These are phyloP conservation scores for Leuctra nigra DNA, from an alignment of 2,888 invertebrate genomes.

Conservation along the genomic window DNA sequence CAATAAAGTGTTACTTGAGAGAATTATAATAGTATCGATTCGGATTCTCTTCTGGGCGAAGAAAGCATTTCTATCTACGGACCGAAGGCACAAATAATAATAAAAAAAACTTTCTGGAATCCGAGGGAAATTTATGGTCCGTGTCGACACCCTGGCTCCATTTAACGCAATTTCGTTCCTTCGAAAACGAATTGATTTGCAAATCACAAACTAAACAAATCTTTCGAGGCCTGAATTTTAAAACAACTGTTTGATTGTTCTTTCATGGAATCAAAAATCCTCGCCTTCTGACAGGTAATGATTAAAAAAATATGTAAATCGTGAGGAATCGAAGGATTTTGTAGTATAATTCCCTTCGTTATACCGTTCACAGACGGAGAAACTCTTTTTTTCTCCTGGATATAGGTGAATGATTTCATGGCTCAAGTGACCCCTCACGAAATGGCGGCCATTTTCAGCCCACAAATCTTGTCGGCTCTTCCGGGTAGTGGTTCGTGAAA, in stretches of 20 bases:
- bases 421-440: neutral
- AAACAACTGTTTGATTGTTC: slow-evolving; percentile 2
- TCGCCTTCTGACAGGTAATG: too few relatives aligned
- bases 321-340: neutral
- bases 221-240: slow-evolving; percentile 6
- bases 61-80: neutral
- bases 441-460: neutral
- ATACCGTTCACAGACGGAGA: too few relatives aligned
- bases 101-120: neutral
- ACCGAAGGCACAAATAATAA: slow-evolving; percentile 4
- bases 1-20: too few relatives aligned
- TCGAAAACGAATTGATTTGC: slow-evolving; percentile 5
- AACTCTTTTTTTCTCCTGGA: too few relatives aligned
- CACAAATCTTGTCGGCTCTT: neutral
- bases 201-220: slow-evolving; percentile 14
- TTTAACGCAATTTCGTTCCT: slow-evolving; percentile 7
- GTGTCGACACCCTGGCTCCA: slow-evolving; percentile 4
- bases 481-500: slow-evolving; percentile 7
- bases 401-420: too few relatives aligned
- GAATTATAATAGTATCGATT: slow-evolving; percentile 1
- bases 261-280: neutral
- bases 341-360: neutral
- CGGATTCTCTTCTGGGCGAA: neutral
- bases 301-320: slow-evolving; percentile 5
- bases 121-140: slow-evolving; percentile 2